A percentile compares a stretch with the other conserved stretches of the same genome.
Evolutionary conservation across 2,888 invertebrate species (phyloP).

Genomic region (Lithosia quadra): DNA sequence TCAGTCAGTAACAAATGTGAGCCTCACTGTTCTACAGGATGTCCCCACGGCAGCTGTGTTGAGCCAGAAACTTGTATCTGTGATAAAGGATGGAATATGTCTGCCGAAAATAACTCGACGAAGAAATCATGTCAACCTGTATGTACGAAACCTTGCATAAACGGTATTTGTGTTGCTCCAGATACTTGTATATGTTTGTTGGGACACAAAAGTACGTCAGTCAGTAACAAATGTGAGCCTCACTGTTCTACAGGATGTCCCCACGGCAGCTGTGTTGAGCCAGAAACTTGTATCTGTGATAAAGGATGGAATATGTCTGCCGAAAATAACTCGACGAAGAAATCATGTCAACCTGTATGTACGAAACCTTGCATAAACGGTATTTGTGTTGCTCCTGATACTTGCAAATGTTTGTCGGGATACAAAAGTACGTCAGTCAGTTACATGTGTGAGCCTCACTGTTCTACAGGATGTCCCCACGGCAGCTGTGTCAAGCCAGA

Average conservation of each 20-base stretch:
- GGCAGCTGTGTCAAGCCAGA: slow-evolving; percentile 9
- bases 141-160: slow-evolving; percentile 21
- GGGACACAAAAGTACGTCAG: neutral
- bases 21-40: slow-evolving; percentile 29
- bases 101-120: too few relatives aligned
- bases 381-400: slow-evolving; percentile 24
- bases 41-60: slow-evolving; percentile 26
- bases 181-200: slow-evolving; percentile 14
- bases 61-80: slow-evolving; percentile 29
- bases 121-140: slow-evolving; percentile 18
- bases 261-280: slow-evolving; percentile 12
- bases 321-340: too few relatives aligned
- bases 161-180: slow-evolving; percentile 20
- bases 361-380: slow-evolving; percentile 2
- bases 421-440: neutral
- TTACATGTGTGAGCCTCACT: slow-evolving; percentile 27
- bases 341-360: neutral
- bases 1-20: slow-evolving; percentile 13
- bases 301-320: neutral
- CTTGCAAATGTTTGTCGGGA: slow-evolving; percentile 12
- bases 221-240: slow-evolving; percentile 23
- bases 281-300: neutral
- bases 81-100: slow-evolving; percentile 24
- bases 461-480: slow-evolving; percentile 23
- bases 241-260: slow-evolving; percentile 26